These are phyloP conservation scores for Halichoerus grypus DNA, from an alignment of 2,113 vertebrate species.

Conservation along the genomic window DNA sequence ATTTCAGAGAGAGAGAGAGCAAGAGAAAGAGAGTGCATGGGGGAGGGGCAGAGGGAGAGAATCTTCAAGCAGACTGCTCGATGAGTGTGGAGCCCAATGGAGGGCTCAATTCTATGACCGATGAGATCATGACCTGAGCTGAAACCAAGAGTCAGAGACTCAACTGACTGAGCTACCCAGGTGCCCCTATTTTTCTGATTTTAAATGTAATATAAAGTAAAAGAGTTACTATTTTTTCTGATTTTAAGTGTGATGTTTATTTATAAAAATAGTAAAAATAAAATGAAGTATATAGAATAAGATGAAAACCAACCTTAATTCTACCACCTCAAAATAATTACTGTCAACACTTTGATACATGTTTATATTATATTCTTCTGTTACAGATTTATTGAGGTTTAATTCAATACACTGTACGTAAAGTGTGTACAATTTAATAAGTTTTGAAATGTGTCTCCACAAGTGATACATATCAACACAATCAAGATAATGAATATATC, in stretches of 20 bases:
- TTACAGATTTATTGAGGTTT: neutral
- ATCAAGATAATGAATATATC: neutral
- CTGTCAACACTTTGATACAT: neutral
- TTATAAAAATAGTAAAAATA: neutral
- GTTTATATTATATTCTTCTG: neutral
- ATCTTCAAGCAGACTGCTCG: neutral
- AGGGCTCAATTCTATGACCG: neutral
- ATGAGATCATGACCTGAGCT: neutral
- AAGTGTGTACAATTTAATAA: neutral
- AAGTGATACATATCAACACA: neutral
- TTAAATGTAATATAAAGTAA: neutral
- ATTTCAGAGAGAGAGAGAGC: neutral
- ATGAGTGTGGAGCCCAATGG: neutral
- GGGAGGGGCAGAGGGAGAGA: neutral
- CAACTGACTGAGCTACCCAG: neutral
- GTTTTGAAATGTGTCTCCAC: neutral
- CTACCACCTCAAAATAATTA: neutral
- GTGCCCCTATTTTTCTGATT: neutral
- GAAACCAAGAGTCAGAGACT: neutral
- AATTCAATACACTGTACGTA: neutral
- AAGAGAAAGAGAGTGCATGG: neutral
- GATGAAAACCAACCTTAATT: neutral
- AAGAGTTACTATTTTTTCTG: neutral
- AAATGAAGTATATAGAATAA: neutral
- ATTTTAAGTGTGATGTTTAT: slow-evolving; percentile 13